Percentiles rank a stretch among this genome's conserved stretches.
Conservation (phyloP, 1,140 invertebrate species). For the Holcopasites calliopsidis region DNA sequence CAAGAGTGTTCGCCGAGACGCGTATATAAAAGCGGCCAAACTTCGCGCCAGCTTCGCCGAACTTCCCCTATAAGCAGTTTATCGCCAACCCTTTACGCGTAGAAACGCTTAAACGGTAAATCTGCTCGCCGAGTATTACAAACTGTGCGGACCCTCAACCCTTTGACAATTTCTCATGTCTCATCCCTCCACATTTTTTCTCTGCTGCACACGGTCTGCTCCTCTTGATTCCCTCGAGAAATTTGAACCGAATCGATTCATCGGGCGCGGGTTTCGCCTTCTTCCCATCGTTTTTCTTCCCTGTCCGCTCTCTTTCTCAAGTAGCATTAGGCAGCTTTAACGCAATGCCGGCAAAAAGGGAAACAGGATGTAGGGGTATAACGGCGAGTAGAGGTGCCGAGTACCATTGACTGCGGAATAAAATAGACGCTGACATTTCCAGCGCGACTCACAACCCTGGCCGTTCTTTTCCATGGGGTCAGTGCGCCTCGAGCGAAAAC, state of each 20-base stretch:
- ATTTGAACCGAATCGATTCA: constrained; percentile 58
- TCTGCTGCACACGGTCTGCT: not conserved
- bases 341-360: constrained; percentile 51
- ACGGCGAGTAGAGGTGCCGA: constrained; percentile 34
- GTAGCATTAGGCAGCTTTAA: constrained; percentile 61
- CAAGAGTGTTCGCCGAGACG: not conserved
- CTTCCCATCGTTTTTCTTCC: not conserved
- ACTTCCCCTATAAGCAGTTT: constrained; percentile 10
- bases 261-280: constrained; percentile 35
- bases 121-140: constrained; percentile 49
- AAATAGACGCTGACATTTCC: constrained; percentile 53
- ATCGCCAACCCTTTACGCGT: not conserved
- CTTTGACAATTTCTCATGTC: not conserved
- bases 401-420: constrained; percentile 63
- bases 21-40: not conserved
- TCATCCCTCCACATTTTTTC: not conserved
- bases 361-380: constrained; percentile 48
- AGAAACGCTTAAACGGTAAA: constrained; percentile 28
- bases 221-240: constrained; percentile 53
- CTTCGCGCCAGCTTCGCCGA: not conserved
- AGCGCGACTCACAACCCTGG: constrained; percentile 41
- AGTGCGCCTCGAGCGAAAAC: constrained; percentile 42
- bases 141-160: constrained; percentile 38
- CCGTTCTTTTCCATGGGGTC: constrained; percentile 51
- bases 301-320: constrained; percentile 35